Conservation (phyloP, 2,797 vertebrate species). For the Limosa lapponica region DNA sequence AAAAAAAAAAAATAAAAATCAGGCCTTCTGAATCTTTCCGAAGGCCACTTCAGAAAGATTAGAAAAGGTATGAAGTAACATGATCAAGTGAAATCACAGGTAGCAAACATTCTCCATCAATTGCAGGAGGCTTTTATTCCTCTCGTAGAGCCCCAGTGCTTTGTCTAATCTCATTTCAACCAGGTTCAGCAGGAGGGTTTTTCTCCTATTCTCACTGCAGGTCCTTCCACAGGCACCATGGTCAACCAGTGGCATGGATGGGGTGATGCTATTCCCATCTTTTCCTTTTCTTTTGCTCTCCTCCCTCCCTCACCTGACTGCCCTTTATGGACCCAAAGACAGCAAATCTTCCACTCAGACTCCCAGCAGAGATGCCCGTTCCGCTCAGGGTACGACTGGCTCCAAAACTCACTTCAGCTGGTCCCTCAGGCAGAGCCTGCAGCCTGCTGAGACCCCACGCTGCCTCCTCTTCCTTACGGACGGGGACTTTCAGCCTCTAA, state of each 20-base stretch:
- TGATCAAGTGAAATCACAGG: neutral
- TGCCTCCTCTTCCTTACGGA: neutral
- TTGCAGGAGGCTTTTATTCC: neutral
- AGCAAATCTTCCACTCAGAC: neutral
- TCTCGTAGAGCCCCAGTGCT: neutral
- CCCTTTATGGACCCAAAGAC: neutral
- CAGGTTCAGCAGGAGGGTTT: neutral
- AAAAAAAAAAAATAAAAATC: neutral
- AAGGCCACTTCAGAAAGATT: neutral
- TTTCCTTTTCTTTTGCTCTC: neutral
- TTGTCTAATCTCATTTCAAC: neutral
- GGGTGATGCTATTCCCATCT: neutral
- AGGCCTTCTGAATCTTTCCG: neutral
- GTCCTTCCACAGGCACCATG: neutral
- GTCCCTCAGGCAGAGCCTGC: neutral
- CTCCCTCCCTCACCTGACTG: neutral
- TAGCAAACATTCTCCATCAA: neutral
- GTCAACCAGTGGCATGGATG: neutral
- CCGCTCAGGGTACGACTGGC: neutral
- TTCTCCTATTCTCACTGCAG: neutral
- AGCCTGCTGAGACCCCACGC: neutral
- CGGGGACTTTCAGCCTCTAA: rapidly evolving
- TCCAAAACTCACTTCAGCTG: neutral
- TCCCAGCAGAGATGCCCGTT: rapidly evolving
- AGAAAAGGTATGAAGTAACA: neutral